Base-by-base conservation (phyloP, 92 coral and sea anemone genomes). In the Chrysogorgia sp. region DNA sequence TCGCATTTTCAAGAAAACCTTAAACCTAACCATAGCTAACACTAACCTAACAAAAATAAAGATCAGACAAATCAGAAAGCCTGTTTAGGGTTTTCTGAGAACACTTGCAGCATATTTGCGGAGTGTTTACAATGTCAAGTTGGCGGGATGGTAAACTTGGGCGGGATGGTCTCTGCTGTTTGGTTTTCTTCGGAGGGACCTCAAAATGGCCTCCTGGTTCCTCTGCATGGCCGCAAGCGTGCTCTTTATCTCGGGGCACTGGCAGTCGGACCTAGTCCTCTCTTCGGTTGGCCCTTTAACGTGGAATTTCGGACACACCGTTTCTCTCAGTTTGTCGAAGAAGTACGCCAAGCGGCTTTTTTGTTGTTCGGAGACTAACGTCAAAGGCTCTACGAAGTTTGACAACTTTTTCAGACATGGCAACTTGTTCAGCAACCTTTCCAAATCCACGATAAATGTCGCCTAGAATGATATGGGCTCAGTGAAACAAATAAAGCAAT, bases 381-480 rank as follows among this genome's bases (percentile, higher is more conserved):
- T n/a, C 24, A 63, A 33, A 29, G 69, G 45, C 13, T 33, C 22
- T 14, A 63, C 22, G 41, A 21, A 63, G 32, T 30, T 63, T n/a
- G n/a, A n/a, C n/a, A 43, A 8, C n/a, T 29, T 55, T 1, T 55
- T 48, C 0, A 67, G 34, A 19, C 52, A 43, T n/a, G 74, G 74
- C 34, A 35, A 67, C 40, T 40, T 67, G 55, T 37, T 67, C 0
- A 67, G 57, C 10, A 14, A 33, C 41, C 41, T 67, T 50, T 67
- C 74, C 74, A 67, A 35, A 12, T 67, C 74, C 1, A 67, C 74
- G 20, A 67, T 67, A 50, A 67, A 26, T 32, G 22, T n/a, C 12
- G 74, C 74, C 74, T 67, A 41, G 55, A 67, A 67, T 10, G 0
- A 7, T 10, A 19, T 28, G 23, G 23, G 23, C 12, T 1, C 50